phyloP scores from a whole-genome alignment of 2,888 invertebrate species.

The Syritta pipiens region DNA sequence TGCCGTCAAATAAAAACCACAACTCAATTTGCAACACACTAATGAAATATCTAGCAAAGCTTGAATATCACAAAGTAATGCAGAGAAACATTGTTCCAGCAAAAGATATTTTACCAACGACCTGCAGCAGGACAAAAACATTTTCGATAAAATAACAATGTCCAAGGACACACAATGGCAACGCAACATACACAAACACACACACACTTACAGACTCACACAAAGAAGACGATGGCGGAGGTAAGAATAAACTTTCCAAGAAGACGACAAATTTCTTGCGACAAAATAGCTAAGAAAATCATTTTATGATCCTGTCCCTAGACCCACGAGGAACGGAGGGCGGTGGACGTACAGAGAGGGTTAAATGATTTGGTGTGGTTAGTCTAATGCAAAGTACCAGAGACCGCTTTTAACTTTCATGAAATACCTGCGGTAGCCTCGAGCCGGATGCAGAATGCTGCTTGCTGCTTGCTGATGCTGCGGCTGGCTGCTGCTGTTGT shows the following conservation, averaged over 20 bases:
- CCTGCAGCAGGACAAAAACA: slow-evolving; percentile 34
- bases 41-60: slow-evolving; percentile 52
- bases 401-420: slow-evolving; percentile 58
- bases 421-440: slow-evolving; percentile 64
- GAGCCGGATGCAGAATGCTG: slow-evolving; percentile 28
- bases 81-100: slow-evolving; percentile 28
- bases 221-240: too few relatives aligned
- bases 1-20: slow-evolving; percentile 23
- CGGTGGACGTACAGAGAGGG: slow-evolving; percentile 20
- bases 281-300: slow-evolving; percentile 60
- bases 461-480: neutral
- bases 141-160: slow-evolving; percentile 60
- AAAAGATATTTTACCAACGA: slow-evolving; percentile 12
- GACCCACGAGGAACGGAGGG: too few relatives aligned
- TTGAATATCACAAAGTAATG: slow-evolving; percentile 42
- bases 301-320: slow-evolving; percentile 48
- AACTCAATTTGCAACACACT: slow-evolving; percentile 45
- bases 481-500: slow-evolving; percentile 7
- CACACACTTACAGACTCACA: too few relatives aligned
- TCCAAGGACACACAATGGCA: slow-evolving; percentile 34
- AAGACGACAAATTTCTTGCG: slow-evolving; percentile 57
- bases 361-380: slow-evolving; percentile 62
- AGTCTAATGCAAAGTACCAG: slow-evolving; percentile 58
- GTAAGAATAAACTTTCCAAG: slow-evolving; percentile 33
- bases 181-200: too few relatives aligned